phyloP scores from a whole-genome alignment of 2,797 vertebrate species.

The Rhinella marina region DNA sequence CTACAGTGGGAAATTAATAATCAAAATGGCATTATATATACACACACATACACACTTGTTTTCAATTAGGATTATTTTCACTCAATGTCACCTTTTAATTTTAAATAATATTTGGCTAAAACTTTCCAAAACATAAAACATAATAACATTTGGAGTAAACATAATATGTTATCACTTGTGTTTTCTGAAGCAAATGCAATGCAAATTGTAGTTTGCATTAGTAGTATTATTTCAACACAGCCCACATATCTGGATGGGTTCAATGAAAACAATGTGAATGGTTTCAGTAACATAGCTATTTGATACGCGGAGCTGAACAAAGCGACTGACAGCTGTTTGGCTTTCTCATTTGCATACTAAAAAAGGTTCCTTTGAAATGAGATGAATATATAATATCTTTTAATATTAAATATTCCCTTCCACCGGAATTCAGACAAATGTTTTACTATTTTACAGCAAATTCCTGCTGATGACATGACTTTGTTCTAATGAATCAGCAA shows the following conservation, averaged over 20 bases:
- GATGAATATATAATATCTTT: not conserved
- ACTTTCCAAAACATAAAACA: not conserved
- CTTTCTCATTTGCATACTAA: slow-evolving; percentile 20
- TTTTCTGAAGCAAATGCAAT: slow-evolving; percentile 6
- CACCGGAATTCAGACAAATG: not conserved
- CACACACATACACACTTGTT: too few species aligned
- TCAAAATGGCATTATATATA: too few species aligned
- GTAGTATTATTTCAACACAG: slow-evolving; percentile 13
- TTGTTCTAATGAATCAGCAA: not conserved
- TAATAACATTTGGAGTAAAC: slow-evolving; percentile 35
- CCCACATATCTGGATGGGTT: not conserved
- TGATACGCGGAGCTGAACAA: slow-evolving; percentile 21
- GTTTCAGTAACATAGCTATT: slow-evolving; percentile 23
- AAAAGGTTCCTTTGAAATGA: not conserved
- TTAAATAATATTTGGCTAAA: slow-evolving; percentile 14
- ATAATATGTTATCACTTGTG: not conserved
- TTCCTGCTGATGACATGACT: not conserved
- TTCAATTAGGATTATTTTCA: not conserved
- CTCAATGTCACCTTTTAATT: not conserved
- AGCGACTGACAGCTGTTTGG: slow-evolving; percentile 1
- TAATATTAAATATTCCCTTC: not conserved
- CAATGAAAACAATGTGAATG: slow-evolving; percentile 28
- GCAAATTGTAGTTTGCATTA: slow-evolving; percentile 38
- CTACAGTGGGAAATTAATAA: too few species aligned
- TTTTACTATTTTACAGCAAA: not conserved